Conservation (phyloP, 2,113 vertebrate genomes). For the Psammodynastes pulverulentus region DNA sequence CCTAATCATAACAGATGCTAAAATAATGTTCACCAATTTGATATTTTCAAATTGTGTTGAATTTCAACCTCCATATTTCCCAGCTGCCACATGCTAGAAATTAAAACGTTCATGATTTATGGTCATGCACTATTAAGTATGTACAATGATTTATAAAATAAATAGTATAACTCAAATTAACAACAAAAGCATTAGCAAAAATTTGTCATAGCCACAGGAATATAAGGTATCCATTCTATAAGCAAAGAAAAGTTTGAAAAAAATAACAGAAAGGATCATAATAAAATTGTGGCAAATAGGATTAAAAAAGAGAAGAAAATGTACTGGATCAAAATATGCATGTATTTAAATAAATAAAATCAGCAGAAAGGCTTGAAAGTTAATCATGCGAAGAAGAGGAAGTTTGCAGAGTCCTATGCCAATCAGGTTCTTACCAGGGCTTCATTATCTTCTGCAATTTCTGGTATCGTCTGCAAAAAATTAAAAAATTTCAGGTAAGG, state of each 20-base stretch:
- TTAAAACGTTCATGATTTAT: not conserved
- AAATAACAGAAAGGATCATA: slow-evolving; percentile 27
- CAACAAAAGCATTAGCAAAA: not conserved
- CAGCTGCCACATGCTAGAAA: not conserved
- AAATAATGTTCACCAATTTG: not conserved
- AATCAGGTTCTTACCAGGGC: slow-evolving; percentile 90
- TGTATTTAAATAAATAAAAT: slow-evolving; percentile 44
- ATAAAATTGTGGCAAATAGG: slow-evolving; percentile 48
- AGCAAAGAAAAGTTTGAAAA: slow-evolving; percentile 42
- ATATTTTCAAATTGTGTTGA: not conserved
- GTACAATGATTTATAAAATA: not conserved
- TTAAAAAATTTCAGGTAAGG: slow-evolving; percentile 84
- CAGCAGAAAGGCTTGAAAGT: slow-evolving; percentile 60
- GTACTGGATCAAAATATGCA: slow-evolving; percentile 36
- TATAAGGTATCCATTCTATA: slow-evolving; percentile 48
- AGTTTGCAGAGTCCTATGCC: slow-evolving; percentile 65
- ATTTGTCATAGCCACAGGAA: slow-evolving; percentile 27
- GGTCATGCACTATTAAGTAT: slow-evolving; percentile 7
- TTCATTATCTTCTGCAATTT: slow-evolving; percentile 99
- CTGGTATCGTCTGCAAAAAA: slow-evolving; percentile 97
- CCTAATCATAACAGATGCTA: not conserved
- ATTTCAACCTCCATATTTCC: not conserved
- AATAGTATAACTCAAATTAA: not conserved
- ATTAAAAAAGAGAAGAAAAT: slow-evolving; percentile 50
- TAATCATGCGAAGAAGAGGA: slow-evolving; percentile 81